phyloP scores from a whole-genome alignment of 1,140 invertebrate species.

The Centruroides sculpturatus region DNA sequence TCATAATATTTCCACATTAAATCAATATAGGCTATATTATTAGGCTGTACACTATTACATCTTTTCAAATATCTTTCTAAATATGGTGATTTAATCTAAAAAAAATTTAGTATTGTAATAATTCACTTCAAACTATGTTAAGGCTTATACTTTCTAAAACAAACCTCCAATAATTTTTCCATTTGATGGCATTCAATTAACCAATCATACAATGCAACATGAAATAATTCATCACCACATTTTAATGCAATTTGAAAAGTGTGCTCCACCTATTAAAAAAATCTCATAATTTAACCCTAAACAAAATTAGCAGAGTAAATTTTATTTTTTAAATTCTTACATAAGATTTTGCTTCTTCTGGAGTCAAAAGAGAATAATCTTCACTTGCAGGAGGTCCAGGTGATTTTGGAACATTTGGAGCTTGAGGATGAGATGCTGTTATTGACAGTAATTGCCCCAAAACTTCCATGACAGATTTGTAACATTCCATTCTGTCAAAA shows the following conservation, averaged over 20 bases:
- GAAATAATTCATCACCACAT: conserved; percentile 68
- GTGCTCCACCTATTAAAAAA: conserved; percentile 25
- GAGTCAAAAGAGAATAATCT: conserved; percentile 21
- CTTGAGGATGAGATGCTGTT: conserved; percentile 34
- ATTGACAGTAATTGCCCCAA: conserved; percentile 61
- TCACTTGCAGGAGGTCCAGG: conserved; percentile 30
- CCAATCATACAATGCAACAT: conserved; percentile 87
- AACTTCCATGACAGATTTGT: conserved; percentile 67
- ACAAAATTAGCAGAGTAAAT: no score
- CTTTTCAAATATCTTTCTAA: conserved; percentile 64
- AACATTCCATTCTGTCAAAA: conserved; percentile 59
- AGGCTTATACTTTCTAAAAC: conserved; percentile 14
- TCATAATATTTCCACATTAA: conserved; percentile 94
- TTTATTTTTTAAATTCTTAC: background rate
- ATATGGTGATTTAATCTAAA: conserved; percentile 47
- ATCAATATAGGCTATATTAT: conserved; percentile 50
- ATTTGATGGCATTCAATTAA: conserved; percentile 60
- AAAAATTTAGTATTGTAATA: background rate
- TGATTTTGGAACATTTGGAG: conserved; percentile 31
- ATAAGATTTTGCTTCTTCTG: conserved; percentile 18
- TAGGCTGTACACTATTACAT: conserved; percentile 29
- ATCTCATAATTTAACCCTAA: no score
- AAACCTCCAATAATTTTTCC: conserved; percentile 58
- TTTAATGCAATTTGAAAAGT: conserved; percentile 32
- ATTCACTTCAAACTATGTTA: no score